These are phyloP conservation scores for Oxycera nigricornis DNA, from an alignment of 2,888 invertebrate species.

Conservation along the genomic window DNA sequence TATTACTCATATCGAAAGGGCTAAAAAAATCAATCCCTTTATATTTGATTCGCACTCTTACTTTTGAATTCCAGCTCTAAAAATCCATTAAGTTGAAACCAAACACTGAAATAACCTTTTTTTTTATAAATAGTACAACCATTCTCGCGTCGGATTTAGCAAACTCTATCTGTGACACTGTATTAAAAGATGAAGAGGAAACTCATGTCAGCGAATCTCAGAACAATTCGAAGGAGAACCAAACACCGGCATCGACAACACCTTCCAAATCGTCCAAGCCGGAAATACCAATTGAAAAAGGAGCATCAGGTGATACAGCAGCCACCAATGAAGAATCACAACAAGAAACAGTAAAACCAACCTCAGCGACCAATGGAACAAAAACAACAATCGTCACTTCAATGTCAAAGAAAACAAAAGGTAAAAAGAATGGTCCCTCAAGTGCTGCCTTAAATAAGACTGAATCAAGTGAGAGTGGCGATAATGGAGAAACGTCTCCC, in stretches of 20 bases:
- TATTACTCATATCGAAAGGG: no score
- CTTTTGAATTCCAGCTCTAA: no score
- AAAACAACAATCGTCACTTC: conserved; percentile 18
- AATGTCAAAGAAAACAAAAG: conserved; percentile 36
- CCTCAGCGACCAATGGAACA: not conserved
- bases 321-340: not conserved
- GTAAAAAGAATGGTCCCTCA: conserved; percentile 40
- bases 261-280: not conserved
- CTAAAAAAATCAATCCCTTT: no score
- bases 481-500: not conserved
- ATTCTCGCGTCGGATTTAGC: conserved; percentile 50
- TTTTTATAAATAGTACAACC: conserved; percentile 46
- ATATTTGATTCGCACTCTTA: no score
- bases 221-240: not conserved
- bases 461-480: conserved; percentile 6
- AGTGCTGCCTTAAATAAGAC: conserved; percentile 25
- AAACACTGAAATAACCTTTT: not conserved
- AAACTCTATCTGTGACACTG: conserved; percentile 50
- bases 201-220: conserved; percentile 28
- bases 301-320: conserved; percentile 27
- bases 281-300: conserved; percentile 19
- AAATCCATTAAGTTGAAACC: no score
- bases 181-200: conserved; percentile 47
- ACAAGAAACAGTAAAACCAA: not conserved
- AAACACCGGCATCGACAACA: not conserved